phyloP scores from a whole-genome alignment of 2,797 vertebrate species.

The Gymnoscopelus microlampas region DNA sequence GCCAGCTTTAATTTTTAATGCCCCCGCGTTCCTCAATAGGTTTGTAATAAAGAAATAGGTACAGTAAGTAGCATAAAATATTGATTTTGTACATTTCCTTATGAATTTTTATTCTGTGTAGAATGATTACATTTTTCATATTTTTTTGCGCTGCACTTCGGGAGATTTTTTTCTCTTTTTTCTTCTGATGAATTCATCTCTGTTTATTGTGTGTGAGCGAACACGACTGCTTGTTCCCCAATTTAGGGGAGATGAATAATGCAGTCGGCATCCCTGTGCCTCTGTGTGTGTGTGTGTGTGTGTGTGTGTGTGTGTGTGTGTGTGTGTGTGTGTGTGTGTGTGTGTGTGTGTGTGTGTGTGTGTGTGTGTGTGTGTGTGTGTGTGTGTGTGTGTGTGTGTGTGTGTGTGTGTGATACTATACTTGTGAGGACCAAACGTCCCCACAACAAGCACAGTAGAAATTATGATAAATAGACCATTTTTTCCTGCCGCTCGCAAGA shows the following conservation, averaged over 20 bases:
- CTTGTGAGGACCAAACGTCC: too few relatives aligned
- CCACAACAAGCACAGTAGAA: too few relatives aligned
- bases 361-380: slow-evolving; percentile 30
- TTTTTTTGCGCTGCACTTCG: slow-evolving; percentile 84
- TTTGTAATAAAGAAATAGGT: slow-evolving; percentile 96
- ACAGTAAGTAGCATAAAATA: slow-evolving; percentile 98
- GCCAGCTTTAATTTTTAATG: slow-evolving; percentile 95
- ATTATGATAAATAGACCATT: too few relatives aligned
- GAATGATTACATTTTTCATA: slow-evolving; percentile 97
- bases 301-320: neutral
- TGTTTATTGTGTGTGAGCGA: slow-evolving; percentile 78
- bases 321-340: neutral
- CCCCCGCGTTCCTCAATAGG: slow-evolving; percentile 87
- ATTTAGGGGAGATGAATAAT: slow-evolving; percentile 80
- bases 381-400: neutral
- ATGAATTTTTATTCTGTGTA: slow-evolving; percentile 93
- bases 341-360: neutral
- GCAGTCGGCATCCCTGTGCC: slow-evolving; percentile 50
- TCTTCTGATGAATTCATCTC: slow-evolving; percentile 72
- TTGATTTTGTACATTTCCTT: slow-evolving; percentile 99
- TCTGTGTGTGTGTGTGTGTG: slow-evolving; percentile 4
- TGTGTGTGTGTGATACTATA: too few relatives aligned
- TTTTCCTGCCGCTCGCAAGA: too few relatives aligned
- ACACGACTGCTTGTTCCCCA: slow-evolving; percentile 73
- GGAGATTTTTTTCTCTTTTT: slow-evolving; percentile 71